These are phyloP conservation scores for Neoaliturus tenellus DNA, from an alignment of 2,888 invertebrate genomes.

Conservation along the genomic window DNA sequence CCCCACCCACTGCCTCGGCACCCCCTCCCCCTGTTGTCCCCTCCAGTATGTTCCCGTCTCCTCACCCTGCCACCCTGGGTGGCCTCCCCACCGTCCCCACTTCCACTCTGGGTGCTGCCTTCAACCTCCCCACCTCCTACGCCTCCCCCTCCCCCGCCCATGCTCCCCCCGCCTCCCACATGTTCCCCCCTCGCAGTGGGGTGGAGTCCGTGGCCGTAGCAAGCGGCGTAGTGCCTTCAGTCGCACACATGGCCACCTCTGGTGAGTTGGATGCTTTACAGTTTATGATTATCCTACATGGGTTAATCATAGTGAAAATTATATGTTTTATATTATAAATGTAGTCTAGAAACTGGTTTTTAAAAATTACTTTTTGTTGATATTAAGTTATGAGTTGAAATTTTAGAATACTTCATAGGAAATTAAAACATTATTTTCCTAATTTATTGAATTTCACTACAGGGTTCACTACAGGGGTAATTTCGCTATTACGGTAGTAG, in stretches of 20 bases:
- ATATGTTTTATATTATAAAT: no score
- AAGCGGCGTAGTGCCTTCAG: conserved; percentile 66
- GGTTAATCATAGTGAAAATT: no score
- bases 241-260: conserved; percentile 64
- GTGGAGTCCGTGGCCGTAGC: conserved; percentile 64
- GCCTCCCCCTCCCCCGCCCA: conserved; percentile 57
- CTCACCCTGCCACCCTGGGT: conserved; percentile 75
- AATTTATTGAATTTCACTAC: no score
- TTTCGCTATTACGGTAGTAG: no score
- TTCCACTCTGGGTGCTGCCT: conserved; percentile 23
- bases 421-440: no score
- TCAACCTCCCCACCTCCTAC: conserved; percentile 54
- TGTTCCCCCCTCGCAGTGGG: conserved; percentile 69
- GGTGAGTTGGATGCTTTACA: neutral
- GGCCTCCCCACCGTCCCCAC: conserved; percentile 70
- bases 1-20: conserved; percentile 1
- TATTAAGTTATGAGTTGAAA: no score
- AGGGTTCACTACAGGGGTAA: no score
- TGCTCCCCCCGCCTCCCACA: conserved; percentile 68
- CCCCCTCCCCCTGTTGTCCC: conserved; percentile 45
- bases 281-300: no score
- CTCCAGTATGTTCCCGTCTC: conserved; percentile 41
- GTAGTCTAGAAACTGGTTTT: no score
- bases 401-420: no score
- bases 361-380: no score